Conservation (phyloP, 2,888 invertebrate genomes). For the Plutella xylostella region DNA sequence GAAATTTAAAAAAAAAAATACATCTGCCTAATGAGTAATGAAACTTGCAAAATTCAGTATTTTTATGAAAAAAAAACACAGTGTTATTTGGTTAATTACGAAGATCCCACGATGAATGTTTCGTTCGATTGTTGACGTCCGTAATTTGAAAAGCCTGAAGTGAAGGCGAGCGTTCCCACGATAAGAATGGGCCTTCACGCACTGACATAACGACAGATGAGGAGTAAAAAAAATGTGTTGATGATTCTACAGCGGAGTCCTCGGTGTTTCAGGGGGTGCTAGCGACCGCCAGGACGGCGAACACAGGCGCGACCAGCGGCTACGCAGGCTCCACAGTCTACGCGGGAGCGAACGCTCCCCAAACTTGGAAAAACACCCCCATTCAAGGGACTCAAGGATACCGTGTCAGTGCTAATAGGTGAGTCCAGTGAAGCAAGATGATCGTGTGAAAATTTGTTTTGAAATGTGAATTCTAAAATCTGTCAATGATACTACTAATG, state of each 20-base stretch:
- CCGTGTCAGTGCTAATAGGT: slow-evolving; percentile 75
- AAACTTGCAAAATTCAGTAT: neutral
- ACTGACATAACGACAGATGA: neutral
- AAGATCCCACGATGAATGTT: slow-evolving; percentile 41
- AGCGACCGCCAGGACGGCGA: slow-evolving; percentile 78
- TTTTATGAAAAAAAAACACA: slow-evolving; percentile 8
- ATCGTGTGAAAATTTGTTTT: neutral
- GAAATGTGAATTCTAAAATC: too few relatives aligned
- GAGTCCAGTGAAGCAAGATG: too few relatives aligned
- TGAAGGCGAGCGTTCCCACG: slow-evolving; percentile 42
- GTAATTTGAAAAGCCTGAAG: slow-evolving; percentile 31
- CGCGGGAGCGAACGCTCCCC: slow-evolving; percentile 60
- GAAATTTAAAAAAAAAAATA: neutral
- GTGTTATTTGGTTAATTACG: too few relatives aligned
- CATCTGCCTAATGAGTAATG: neutral
- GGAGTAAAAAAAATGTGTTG: neutral
- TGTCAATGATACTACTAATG: too few relatives aligned
- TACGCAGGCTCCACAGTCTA: slow-evolving; percentile 60
- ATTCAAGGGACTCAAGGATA: slow-evolving; percentile 68
- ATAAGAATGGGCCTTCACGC: slow-evolving; percentile 34
- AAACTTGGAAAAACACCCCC: slow-evolving; percentile 60
- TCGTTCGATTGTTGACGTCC: slow-evolving; percentile 49
- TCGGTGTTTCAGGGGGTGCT: slow-evolving; percentile 72
- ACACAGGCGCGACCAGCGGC: slow-evolving; percentile 75
- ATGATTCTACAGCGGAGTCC: slow-evolving; percentile 18